phyloP scores from a whole-genome alignment of 2,888 invertebrate species.

The Sabellastarte sp. region DNA sequence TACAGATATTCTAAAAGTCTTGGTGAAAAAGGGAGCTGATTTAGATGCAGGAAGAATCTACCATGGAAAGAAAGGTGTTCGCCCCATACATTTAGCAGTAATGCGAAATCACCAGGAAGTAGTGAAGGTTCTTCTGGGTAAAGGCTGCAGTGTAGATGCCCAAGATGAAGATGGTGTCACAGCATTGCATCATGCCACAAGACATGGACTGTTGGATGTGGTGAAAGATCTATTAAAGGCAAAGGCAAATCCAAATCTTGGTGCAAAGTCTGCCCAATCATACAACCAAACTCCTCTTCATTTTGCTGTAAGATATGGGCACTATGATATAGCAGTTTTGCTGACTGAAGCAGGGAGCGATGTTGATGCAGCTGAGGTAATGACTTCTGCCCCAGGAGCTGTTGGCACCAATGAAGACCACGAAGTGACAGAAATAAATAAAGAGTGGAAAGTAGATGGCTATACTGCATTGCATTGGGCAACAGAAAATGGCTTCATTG shows the following conservation, averaged over 20 bases:
- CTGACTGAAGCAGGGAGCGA: slow-evolving; percentile 23
- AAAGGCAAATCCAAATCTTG: slow-evolving; percentile 14
- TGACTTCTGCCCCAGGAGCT: neutral
- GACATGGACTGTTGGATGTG: slow-evolving; percentile 13
- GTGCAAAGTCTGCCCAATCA: slow-evolving; percentile 21
- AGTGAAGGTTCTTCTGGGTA: slow-evolving; percentile 14
- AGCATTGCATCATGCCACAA: slow-evolving; percentile 25
- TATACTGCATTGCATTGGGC: slow-evolving; percentile 27
- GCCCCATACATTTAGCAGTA: slow-evolving; percentile 26
- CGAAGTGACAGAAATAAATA: neutral
- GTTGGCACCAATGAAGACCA: neutral
- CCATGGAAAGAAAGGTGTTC: slow-evolving; percentile 14
- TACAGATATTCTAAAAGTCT: neutral
- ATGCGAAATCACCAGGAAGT: slow-evolving; percentile 15
- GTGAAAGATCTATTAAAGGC: slow-evolving; percentile 17
- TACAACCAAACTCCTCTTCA: slow-evolving; percentile 27
- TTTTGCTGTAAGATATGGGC: slow-evolving; percentile 24
- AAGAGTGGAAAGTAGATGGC: neutral
- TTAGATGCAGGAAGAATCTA: slow-evolving; percentile 14
- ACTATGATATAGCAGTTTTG: slow-evolving; percentile 17
- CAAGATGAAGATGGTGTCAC: slow-evolving; percentile 24
- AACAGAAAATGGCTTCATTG: slow-evolving; percentile 16
- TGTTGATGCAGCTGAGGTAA: slow-evolving; percentile 20
- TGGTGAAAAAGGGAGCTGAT: slow-evolving; percentile 16
- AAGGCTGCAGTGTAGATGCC: slow-evolving; percentile 18